Evolutionary conservation across 2,888 invertebrate species (phyloP), one percentile per base, ranked within the genome.

Genomic region (Leptopilina syphax): DNA sequence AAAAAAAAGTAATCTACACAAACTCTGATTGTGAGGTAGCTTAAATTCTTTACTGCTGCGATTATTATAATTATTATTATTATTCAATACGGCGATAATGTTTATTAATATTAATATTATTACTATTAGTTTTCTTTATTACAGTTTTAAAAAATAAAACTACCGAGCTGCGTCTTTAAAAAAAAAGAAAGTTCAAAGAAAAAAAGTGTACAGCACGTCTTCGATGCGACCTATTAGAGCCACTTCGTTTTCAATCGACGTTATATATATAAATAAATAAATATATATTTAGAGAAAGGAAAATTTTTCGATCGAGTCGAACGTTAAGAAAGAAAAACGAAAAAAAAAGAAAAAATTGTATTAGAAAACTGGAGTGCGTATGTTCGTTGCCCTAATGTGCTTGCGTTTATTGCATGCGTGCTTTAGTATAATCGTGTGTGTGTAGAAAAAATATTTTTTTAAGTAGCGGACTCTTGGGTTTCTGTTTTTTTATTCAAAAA

Each of bases 31-130:
- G 81, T 79, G 77, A 77, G 80, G 65, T 79, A 80, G 79, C 78
- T 77, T 82, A 84, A 85, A 85, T 85, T 82, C 54, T 73, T 86
- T 85, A 86, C 86, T 85, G 84, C 86, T 83, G 86, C 86, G 82
- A 86, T 86, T 83, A 86, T 83, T 85, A 86, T 82, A 76, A 44
- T 44, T 87, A 88, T 87, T 88, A 86, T 89, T 86, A 88, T 88
- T 86, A 87, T 85, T 86, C 87, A 87, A 84, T 86, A 86, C 83
- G 86, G 86, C 84, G 82, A 85, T 85, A 84, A 86, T 77, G 87
- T 86, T 85, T 84, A 85, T 84, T 86, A 88, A 84, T 84, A 81
- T 79, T 83, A 77, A 82, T 50, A 50, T 79, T 81, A 80, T 77
- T 79, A 79, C 76, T 66, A 78, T 78, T 77, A 65, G 27, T 70